phyloP scores from a whole-genome alignment of 2,888 invertebrate genomes.

The Tridacna gigas region DNA sequence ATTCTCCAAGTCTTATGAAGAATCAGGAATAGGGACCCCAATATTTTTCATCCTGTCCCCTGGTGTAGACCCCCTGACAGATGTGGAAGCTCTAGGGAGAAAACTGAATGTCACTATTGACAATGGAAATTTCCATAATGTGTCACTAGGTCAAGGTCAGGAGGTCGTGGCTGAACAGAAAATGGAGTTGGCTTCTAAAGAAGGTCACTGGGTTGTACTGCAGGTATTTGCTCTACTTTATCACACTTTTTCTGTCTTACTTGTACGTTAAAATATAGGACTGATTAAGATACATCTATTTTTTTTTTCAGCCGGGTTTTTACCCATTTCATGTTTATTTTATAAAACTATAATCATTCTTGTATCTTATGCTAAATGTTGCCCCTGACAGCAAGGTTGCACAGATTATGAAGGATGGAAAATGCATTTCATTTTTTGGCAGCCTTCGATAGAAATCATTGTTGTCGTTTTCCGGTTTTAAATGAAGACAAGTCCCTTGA shows the following conservation, averaged over 20 bases:
- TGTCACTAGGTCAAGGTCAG: constrained; percentile 96
- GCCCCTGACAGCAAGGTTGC: no score
- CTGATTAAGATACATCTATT: no score
- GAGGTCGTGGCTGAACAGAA: constrained; percentile 97
- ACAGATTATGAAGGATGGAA: no score
- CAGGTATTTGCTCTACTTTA: constrained; percentile 87
- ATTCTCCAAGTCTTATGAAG: constrained; percentile 96
- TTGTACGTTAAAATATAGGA: no score
- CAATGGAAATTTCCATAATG: constrained; percentile 94
- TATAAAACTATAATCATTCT: no score
- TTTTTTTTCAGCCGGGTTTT: no score
- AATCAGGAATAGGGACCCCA: constrained; percentile 96
- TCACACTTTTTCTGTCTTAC: neutral
- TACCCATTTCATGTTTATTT: no score
- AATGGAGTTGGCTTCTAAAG: constrained; percentile 93
- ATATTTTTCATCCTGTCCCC: constrained; percentile 98
- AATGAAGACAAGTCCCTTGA: no score
- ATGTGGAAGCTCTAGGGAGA: constrained; percentile 95
- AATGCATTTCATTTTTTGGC: no score
- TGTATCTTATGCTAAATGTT: no score
- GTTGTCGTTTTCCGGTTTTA: no score
- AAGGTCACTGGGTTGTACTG: constrained; percentile 97
- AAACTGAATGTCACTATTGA: constrained; percentile 93
- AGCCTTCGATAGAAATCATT: no score
- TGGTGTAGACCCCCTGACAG: constrained; percentile 97